These are phyloP conservation scores for Sycophaga agraensis DNA, from an alignment of 1,140 invertebrate genomes.

Conservation along the genomic window DNA sequence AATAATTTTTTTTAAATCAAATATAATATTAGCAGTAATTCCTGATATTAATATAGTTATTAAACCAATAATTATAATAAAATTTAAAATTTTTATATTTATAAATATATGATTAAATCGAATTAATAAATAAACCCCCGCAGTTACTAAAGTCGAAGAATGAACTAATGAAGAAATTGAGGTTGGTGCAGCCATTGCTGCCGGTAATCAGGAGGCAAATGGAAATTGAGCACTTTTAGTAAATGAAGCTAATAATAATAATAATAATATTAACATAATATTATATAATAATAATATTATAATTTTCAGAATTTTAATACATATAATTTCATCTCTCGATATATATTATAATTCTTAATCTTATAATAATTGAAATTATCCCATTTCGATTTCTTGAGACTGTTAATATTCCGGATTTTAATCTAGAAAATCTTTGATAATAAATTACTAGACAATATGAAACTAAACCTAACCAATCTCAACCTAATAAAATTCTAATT, in stretches of 20 bases:
- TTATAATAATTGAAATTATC: constrained; percentile 61
- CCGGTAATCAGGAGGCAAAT: constrained; percentile 70
- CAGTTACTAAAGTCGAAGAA: constrained; percentile 74
- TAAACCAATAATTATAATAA: constrained; percentile 55
- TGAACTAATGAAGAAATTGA: constrained; percentile 72
- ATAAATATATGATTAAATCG: constrained; percentile 56
- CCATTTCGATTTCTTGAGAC: constrained; percentile 65
- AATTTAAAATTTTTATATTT: constrained; percentile 33
- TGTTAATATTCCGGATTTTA: constrained; percentile 65
- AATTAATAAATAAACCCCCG: constrained; percentile 72
- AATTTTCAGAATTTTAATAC: too few species aligned
- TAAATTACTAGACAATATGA: constrained; percentile 70
- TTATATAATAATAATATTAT: too few species aligned
- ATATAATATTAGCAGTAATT: constrained; percentile 62
- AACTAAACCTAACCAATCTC: constrained; percentile 67
- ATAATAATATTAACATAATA: constrained; percentile 52
- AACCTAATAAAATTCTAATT: constrained; percentile 69
- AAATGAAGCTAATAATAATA: constrained; percentile 57
- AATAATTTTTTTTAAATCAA: constrained; percentile 73
- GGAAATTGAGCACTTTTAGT: constrained; percentile 59
- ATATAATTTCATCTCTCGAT: too few species aligned
- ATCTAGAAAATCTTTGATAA: constrained; percentile 64
- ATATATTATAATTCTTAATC: too few species aligned
- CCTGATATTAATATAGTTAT: constrained; percentile 65
- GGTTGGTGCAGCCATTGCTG: constrained; percentile 70